Conservation (phyloP, 37 sponge, comb jelly and placozoan species). For the Chondrosia reniformis region DNA sequence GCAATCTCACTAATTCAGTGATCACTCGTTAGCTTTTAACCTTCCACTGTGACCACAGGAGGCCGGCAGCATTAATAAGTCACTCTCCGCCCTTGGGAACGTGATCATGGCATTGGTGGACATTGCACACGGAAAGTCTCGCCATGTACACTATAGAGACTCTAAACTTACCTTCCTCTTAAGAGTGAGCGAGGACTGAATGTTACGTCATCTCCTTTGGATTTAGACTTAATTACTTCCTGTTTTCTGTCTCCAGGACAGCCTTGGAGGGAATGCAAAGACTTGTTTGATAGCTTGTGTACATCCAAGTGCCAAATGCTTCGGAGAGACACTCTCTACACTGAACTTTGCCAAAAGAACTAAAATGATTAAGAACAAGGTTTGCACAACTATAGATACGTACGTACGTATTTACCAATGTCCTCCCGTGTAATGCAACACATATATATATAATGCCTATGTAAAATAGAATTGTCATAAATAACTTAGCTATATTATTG, state of each 20-base stretch:
- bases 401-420: background rate
- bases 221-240: background rate
- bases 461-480: too few species aligned
- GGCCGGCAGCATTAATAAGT: conserved; percentile 87
- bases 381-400: background rate
- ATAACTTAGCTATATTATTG: too few species aligned
- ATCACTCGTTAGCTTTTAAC: background rate
- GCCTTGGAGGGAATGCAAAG: conserved; percentile 88
- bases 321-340: conserved; percentile 83
- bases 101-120: conserved; percentile 85
- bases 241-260: conserved; percentile 42
- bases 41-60: conserved; percentile 45
- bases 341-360: conserved; percentile 79
- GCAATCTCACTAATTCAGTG: background rate
- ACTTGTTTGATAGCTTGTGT: conserved; percentile 85
- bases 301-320: conserved; percentile 76
- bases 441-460: too few species aligned
- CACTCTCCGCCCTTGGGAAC: conserved; percentile 80
- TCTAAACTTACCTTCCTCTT: conserved; percentile 86
- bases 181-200: conserved; percentile 40
- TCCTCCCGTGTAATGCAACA: too few species aligned
- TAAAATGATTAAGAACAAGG: conserved; percentile 84
- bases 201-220: background rate
- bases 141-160: conserved; percentile 87
- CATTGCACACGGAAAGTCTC: conserved; percentile 67